These are phyloP conservation scores for Lycaena phlaeas DNA, from an alignment of 2,888 invertebrate species.

Conservation along the genomic window DNA sequence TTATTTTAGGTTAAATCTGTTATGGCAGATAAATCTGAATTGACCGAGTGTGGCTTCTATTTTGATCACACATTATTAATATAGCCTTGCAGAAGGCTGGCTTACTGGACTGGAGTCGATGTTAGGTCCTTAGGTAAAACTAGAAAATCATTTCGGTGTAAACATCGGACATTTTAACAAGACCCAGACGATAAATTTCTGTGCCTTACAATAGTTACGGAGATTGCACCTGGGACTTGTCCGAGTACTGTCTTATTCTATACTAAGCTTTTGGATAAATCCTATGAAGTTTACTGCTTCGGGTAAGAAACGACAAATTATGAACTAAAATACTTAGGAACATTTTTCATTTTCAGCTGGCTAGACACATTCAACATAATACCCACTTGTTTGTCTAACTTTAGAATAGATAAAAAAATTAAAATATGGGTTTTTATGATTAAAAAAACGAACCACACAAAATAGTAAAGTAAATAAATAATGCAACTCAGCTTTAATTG, in stretches of 20 bases:
- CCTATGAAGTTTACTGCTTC: conserved; percentile 35
- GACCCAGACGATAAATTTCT: conserved; percentile 51
- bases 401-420: too few relatives aligned
- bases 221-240: conserved; percentile 63
- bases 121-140: too few relatives aligned
- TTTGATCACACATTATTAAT: too few relatives aligned
- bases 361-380: background rate
- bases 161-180: conserved; percentile 22
- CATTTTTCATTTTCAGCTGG: conserved; percentile 27
- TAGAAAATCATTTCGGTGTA: conserved; percentile 1
- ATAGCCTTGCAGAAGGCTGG: too few relatives aligned
- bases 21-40: too few relatives aligned
- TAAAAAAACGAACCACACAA: too few relatives aligned
- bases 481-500: too few relatives aligned
- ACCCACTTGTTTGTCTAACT: background rate
- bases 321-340: conserved; percentile 39
- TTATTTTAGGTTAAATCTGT: too few relatives aligned
- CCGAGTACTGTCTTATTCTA: conserved; percentile 43
- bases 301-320: conserved; percentile 43
- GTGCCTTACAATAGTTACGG: conserved; percentile 60
- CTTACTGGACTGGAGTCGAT: too few relatives aligned
- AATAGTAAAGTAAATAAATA: too few relatives aligned
- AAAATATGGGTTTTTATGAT: too few relatives aligned
- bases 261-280: conserved; percentile 49
- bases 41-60: too few relatives aligned